Evolutionary conservation across 2,888 invertebrate species (phyloP).

Genomic region (Troglohyphantes excavatus): DNA sequence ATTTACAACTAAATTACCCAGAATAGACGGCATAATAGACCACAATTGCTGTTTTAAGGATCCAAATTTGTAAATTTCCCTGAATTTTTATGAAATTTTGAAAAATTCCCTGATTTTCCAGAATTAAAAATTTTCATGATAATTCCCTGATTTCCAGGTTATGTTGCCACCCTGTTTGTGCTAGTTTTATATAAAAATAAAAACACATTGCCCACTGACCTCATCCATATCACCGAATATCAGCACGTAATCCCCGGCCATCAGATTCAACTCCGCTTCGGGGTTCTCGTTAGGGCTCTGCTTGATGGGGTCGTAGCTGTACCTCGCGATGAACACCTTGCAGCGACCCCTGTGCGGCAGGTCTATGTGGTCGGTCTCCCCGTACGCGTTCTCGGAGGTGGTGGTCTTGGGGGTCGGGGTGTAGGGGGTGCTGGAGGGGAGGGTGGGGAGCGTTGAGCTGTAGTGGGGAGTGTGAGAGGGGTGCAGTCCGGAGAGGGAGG

Average conservation of each 20-base stretch:
- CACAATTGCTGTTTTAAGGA: too few species aligned
- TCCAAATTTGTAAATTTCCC: too few species aligned
- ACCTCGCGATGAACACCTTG: conserved; percentile 93
- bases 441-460: conserved; percentile 55
- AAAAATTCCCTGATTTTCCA: too few species aligned
- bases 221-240: conserved; percentile 91
- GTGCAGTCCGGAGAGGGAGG: conserved; percentile 55
- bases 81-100: too few species aligned
- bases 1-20: too few species aligned
- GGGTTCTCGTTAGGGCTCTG: conserved; percentile 93
- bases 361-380: conserved; percentile 86
- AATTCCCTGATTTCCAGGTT: too few species aligned
- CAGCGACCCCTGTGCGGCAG: conserved; percentile 96
- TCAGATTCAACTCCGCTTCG: conserved; percentile 95
- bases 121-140: too few species aligned
- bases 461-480: conserved; percentile 12
- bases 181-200: too few species aligned
- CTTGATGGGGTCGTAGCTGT: conserved; percentile 87
- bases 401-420: conserved; percentile 4
- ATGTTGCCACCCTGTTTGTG: too few species aligned
- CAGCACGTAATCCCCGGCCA: conserved; percentile 96
- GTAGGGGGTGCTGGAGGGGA: conserved; percentile 65
- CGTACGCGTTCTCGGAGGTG: conserved; percentile 58
- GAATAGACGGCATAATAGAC: too few species aligned
- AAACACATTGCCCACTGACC: conserved; percentile 81